Base-by-base conservation (phyloP, 2,113 vertebrate species). In the Corapipo altera region DNA sequence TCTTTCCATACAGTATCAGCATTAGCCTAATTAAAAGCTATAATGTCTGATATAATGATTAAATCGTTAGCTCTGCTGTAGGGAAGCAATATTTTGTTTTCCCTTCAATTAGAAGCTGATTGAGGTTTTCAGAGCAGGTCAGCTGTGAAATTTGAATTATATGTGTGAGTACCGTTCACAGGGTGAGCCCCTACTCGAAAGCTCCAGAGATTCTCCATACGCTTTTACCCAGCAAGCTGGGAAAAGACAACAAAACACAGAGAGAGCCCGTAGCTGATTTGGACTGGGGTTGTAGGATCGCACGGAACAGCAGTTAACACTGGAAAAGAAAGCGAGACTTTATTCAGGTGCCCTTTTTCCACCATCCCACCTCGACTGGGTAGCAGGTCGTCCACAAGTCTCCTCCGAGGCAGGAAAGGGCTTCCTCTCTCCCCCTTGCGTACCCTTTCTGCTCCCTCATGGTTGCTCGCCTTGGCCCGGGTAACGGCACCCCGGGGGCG, bases 81-180 rank as follows among this genome's bases (percentile, higher is more conserved):
- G 99, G 98, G 98, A 99, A 99, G 98, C 98, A 98, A 99, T 99
- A 98, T 99, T 99, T 98, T 98, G 98, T 99, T 99, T 98, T 98
- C 98, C 98, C 98, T 98, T 99, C 99, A 99, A 99, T 99, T 99
- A 99, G 98, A 98, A 98, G 98, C 98, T 99, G 99, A 99, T 99
- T 99, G 99, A 98, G 99, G 99, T 99, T 99, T 99, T 99, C 98
- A 99, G 98, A 98, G 98, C 98, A 99, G 99, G 99, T 99, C 99
- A 99, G 98, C 99, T 99, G 99, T 99, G 98, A 99, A 99, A 99
- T 99, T 98, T 99, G 99, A 99, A 99, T 99, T 99, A 99, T 98
- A 99, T 98, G 98, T 98, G 98, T 98, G 98, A 98, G 98, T 96
- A 97, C 98, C 97, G 98, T 98, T 98, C 98, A 98, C 98, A 98